phyloP scores from a whole-genome alignment of 2,888 invertebrate species.

The Antheraea yamamai region DNA sequence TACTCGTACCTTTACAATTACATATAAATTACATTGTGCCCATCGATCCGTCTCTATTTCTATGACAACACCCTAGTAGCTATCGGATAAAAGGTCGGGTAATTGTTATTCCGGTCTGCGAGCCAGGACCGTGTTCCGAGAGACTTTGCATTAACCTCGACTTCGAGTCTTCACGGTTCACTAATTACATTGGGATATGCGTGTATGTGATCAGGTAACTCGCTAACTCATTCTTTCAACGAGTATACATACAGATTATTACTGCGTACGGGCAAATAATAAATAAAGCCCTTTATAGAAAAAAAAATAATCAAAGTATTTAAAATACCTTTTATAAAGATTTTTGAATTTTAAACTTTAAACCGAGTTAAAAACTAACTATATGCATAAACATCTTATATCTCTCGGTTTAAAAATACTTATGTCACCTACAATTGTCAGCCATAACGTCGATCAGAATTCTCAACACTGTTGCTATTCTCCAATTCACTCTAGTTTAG shows the following conservation, averaged over 20 bases:
- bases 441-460: too few species aligned
- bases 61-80: neutral
- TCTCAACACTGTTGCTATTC: too few species aligned
- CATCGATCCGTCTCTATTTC: slow-evolving; percentile 5
- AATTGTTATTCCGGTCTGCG: slow-evolving; percentile 10
- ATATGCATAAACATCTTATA: too few species aligned
- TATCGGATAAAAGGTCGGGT: slow-evolving; percentile 5
- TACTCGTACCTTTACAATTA: too few species aligned
- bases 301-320: too few species aligned
- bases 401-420: too few species aligned
- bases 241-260: neutral
- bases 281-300: neutral
- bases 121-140: neutral
- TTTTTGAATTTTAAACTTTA: too few species aligned
- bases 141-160: slow-evolving; percentile 8
- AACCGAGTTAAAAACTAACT: too few species aligned
- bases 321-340: too few species aligned
- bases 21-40: too few species aligned
- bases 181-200: slow-evolving; percentile 6
- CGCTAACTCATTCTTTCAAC: slow-evolving; percentile 4
- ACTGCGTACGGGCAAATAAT: neutral
- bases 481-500: too few species aligned
- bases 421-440: too few species aligned
- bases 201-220: slow-evolving; percentile 6
- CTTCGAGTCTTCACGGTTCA: slow-evolving; percentile 5